Percentiles rank a stretch among this genome's conserved stretches.
Conservation (phyloP, 2,113 vertebrate genomes). For the Rhinichthys klamathensis region DNA sequence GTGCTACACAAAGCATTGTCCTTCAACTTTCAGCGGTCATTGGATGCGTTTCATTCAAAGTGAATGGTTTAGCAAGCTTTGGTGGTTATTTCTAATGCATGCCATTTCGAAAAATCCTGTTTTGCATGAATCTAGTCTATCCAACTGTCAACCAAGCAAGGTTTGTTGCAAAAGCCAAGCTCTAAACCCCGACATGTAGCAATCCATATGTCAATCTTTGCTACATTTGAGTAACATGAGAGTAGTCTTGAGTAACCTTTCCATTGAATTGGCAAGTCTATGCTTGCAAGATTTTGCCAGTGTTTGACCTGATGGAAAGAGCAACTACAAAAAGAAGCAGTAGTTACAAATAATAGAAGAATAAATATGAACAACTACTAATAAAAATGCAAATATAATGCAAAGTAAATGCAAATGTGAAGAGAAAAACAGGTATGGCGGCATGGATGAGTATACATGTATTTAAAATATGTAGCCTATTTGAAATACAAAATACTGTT, state of each 20-base stretch:
- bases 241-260: not conserved
- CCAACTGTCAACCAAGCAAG: not conserved
- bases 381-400: slow-evolving; percentile 17
- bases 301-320: not conserved
- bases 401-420: slow-evolving; percentile 20
- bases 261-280: not conserved
- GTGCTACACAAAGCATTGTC: not conserved
- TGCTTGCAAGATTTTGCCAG: not conserved
- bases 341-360: not conserved
- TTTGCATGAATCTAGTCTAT: not conserved
- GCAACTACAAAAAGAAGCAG: not conserved
- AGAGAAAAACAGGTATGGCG: not conserved
- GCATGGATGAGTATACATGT: too few species aligned
- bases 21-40: not conserved
- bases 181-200: not conserved
- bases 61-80: not conserved
- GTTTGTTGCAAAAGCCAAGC: not conserved
- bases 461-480: too few species aligned
- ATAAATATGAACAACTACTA: too few species aligned
- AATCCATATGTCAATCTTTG: not conserved
- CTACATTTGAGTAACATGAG: not conserved
- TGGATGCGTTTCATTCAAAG: slow-evolving; percentile 20
- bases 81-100: not conserved
- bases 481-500: too few species aligned
- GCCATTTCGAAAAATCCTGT: not conserved